Evolutionary conservation across 2,888 invertebrate species (phyloP), one percentile per base, ranked within the genome.

Genomic region (Venustoraphidia nigricollis): DNA sequence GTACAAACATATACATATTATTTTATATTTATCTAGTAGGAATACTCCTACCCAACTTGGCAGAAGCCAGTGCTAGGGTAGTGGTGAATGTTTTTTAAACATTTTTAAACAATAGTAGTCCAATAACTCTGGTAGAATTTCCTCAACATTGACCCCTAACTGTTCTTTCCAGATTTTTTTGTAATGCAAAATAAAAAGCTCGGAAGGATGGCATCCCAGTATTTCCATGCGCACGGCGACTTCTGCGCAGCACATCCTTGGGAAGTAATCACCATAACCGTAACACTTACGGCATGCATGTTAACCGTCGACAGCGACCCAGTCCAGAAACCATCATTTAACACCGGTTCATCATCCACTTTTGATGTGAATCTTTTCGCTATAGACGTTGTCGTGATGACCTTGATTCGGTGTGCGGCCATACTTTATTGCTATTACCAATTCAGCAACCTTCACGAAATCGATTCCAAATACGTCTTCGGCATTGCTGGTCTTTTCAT

Each of bases 401-500:
- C 92, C 46, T 79, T 90, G 57, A 87, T 93, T 36, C 76, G 92
- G 53, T 91, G 91, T 64, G 73, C 90, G 17, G 92, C 93, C 0
- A 79, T 95, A 9, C 76, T 93, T 10, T 93, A 92, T 68, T 86
- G 88, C 49, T 93, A 92, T 66, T 87, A 93, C 64, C 92, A 93
- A 66, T 86, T 94, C 64, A 79, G 88, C 45, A 89, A 86, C 64
- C 75, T 94, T 27, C 83, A 89, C 58, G 84, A 83, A 61, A 75
- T 92, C 49, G 92, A 92, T 34, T 93, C 93, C 10, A 92, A 87
- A 61, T 88, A 88, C 60, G 77, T 81, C 59, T 64, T 81, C 50
- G 81, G 89, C 53, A 84, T 93, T 51, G 89, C 92, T 41, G 92
- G 89, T 17, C 72, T 93, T 27, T 93, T 94, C 63, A 90, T 90